Conservation (phyloP, 2,797 vertebrate genomes). For the Todus mexicanus region DNA sequence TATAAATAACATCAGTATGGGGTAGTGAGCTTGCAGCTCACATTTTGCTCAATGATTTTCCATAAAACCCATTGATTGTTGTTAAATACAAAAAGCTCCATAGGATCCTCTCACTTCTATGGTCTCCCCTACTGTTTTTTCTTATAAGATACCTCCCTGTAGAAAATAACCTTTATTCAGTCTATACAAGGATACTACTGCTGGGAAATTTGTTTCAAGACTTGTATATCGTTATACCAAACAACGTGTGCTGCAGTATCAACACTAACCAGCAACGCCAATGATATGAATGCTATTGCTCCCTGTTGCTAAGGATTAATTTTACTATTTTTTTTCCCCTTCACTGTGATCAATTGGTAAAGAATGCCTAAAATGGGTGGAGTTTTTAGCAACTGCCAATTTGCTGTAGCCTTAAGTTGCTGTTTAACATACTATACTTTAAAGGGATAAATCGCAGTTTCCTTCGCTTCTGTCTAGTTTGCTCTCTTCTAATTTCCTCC, state of each 20-base stretch:
- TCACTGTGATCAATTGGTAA: slow-evolving; percentile 21
- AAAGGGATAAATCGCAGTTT: slow-evolving; percentile 7
- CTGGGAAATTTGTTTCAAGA: slow-evolving; percentile 82
- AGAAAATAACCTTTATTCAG: slow-evolving; percentile 90
- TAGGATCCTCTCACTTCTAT: slow-evolving; percentile 83
- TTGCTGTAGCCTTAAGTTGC: slow-evolving; percentile 12
- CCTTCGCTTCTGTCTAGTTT: slow-evolving; percentile 10
- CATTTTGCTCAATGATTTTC: slow-evolving; percentile 85
- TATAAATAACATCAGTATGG: slow-evolving; percentile 92
- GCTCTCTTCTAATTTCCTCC: neutral
- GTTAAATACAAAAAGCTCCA: slow-evolving; percentile 86
- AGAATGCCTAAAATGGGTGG: neutral
- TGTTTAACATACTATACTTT: slow-evolving; percentile 5
- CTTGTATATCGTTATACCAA: slow-evolving; percentile 77
- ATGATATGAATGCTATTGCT: slow-evolving; percentile 54
- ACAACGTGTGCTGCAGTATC: slow-evolving; percentile 60
- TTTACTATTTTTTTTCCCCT: slow-evolving; percentile 29
- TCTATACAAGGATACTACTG: slow-evolving; percentile 83
- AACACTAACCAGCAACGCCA: slow-evolving; percentile 63
- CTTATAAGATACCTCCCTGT: slow-evolving; percentile 85
- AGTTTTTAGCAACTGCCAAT: slow-evolving; percentile 36
- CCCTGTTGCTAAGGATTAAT: slow-evolving; percentile 57
- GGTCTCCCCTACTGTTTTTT: slow-evolving; percentile 84
- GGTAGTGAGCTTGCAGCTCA: slow-evolving; percentile 82
- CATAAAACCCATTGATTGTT: slow-evolving; percentile 87